phyloP scores from a whole-genome alignment of 2,888 invertebrate species.

The Calliopum simillimum region DNA sequence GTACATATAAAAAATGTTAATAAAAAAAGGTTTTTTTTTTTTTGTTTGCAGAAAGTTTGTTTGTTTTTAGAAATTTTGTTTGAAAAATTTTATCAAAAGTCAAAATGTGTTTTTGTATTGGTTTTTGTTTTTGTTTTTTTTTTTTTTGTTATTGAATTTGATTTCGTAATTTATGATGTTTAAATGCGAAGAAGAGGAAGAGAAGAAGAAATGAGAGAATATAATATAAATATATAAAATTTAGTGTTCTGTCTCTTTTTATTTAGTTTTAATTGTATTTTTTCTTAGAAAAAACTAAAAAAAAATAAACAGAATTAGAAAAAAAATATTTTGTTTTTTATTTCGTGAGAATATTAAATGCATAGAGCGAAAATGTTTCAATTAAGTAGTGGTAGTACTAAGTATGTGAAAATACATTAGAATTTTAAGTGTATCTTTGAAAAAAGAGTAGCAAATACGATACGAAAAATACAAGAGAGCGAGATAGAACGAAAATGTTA shows the following conservation, averaged over 20 bases:
- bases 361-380: constrained; percentile 17
- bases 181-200: constrained; percentile 60
- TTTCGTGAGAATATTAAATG: neutral
- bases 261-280: constrained; percentile 35
- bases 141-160: constrained; percentile 46
- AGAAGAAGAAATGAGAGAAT: constrained; percentile 66
- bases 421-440: neutral
- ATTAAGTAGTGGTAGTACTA: too few relatives aligned
- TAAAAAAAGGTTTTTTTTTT: constrained; percentile 25
- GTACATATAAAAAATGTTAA: constrained; percentile 22
- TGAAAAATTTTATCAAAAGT: constrained; percentile 22
- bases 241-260: constrained; percentile 49
- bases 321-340: constrained; percentile 19
- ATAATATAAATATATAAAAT: constrained; percentile 64
- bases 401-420: constrained; percentile 6
- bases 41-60: constrained; percentile 13
- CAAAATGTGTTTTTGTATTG: constrained; percentile 19
- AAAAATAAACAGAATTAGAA: constrained; percentile 3
- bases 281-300: neutral
- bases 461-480: neutral
- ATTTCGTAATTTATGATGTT: constrained; percentile 25
- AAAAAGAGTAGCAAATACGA: neutral
- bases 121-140: constrained; percentile 38
- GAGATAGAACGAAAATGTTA: neutral
- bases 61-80: constrained; percentile 21